A percentile compares a stretch with the other conserved stretches of the same genome.
These are phyloP conservation scores for Sebastiscus tertius DNA, from an alignment of 2,797 vertebrate genomes.

Conservation along the genomic window DNA sequence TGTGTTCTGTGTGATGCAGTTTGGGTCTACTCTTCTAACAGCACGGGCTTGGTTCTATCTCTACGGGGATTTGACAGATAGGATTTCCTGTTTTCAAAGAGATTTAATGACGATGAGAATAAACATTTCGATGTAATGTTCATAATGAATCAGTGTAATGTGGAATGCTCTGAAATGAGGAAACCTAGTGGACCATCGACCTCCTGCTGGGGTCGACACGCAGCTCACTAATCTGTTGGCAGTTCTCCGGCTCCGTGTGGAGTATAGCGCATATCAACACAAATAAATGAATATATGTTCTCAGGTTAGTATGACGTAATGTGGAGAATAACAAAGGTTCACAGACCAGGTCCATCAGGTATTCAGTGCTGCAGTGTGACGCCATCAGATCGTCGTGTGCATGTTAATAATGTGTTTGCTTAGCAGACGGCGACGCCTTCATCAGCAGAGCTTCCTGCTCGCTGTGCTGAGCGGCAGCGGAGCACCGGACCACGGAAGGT, in stretches of 20 bases:
- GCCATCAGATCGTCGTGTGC: background rate
- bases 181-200: background rate
- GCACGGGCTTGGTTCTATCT: no score
- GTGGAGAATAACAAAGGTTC: background rate
- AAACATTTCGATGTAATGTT: constrained; percentile 12
- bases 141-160: background rate
- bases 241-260: background rate
- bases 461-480: background rate
- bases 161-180: background rate
- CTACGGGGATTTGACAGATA: background rate
- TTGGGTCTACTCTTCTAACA: no score
- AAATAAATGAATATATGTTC: background rate
- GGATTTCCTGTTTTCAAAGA: background rate
- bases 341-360: background rate
- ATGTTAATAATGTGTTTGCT: constrained; percentile 18
- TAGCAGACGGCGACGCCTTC: constrained; percentile 10
- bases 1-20: no score
- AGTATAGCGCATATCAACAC: background rate
- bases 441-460: background rate
- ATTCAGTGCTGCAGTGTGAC: background rate
- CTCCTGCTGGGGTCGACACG: constrained; percentile 3
- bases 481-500: constrained; percentile 12
- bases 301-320: background rate
- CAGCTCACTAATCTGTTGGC: background rate
- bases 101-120: background rate